phyloP scores from a whole-genome alignment of 2,113 vertebrate species.

The Ursus arctos region DNA sequence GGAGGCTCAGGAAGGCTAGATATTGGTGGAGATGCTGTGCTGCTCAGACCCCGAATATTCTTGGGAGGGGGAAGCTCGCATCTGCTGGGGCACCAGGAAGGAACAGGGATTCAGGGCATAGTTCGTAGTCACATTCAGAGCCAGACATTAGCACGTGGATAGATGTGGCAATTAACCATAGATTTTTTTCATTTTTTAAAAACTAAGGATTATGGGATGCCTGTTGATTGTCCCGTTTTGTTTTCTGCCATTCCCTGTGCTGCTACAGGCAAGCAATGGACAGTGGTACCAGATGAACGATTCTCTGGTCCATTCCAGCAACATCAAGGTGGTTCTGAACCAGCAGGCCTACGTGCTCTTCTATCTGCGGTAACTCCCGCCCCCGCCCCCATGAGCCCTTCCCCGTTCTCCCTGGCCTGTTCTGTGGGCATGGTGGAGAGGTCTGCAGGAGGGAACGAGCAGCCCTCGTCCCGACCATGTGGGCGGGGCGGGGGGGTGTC shows the following conservation, averaged over 20 bases:
- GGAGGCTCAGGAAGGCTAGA: background rate
- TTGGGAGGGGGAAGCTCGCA: background rate
- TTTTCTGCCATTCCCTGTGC: background rate
- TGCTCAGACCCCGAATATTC: background rate
- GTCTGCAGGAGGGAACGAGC: no score
- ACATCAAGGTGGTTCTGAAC: slow-evolving; percentile 97
- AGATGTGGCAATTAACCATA: accelerated
- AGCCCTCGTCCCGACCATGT: accelerated
- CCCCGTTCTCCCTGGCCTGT: background rate
- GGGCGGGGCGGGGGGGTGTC: accelerated
- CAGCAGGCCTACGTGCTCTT: slow-evolving; percentile 99
- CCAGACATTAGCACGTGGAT: accelerated
- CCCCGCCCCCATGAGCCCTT: accelerated
- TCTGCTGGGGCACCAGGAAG: background rate
- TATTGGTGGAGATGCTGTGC: background rate
- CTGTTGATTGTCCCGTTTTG: background rate
- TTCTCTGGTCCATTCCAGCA: slow-evolving; percentile 94
- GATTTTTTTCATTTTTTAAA: background rate
- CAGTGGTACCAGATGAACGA: slow-evolving; percentile 99
- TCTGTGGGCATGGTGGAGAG: no score
- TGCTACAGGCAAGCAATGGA: slow-evolving; percentile 94
- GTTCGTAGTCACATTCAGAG: background rate
- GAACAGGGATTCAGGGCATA: background rate
- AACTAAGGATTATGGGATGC: background rate
- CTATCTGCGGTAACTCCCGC: slow-evolving; percentile 90